Evolutionary conservation across 2,888 invertebrate species (phyloP), one percentile per base, ranked within the genome.

Genomic region (Drosophila vallismaia): DNA sequence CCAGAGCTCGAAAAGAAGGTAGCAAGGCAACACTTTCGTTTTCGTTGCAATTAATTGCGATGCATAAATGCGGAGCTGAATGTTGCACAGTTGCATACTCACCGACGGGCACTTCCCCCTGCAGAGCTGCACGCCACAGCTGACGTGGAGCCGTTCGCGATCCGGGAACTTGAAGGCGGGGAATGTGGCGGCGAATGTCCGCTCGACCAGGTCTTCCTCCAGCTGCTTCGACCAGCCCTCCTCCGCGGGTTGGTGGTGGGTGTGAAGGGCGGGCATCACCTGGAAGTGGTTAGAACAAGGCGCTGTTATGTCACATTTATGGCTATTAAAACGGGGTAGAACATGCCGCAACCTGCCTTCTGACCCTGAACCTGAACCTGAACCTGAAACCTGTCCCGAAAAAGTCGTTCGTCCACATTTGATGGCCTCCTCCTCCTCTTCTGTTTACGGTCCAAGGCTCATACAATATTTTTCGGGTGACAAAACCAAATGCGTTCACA

Each of bases 131-230:
- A 96, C 93, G 14, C 94, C 94, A 90, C 96, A 96, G n/a, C 94
- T 94, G 48, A 96, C 92, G 90, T 96, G 96, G 42, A 96, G 91
- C 70, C 95, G 94, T 69, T 95, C 95, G 73, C 95, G 93, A 86
- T 96, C 96, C 3, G 96, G 96, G 91, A 96, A 96, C 87, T 96
- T 96, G 86, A 96, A 96, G 4, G 96, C 96, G 0, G 95, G 94
- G 92, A 96, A 96, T 14, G 94, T 94, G 0, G 95, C 92, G 5
- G 89, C 86, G 73, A 91, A 92, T 54, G 88, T 88, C 63, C 90
- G 91, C 76, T 92, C 92, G 48, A 92, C 88, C 50, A 91, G 75
- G 86, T 92, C 92, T 76, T 92, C 91, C 64, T 90, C 90, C 29
- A 89, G 84, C 53, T 88, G 88, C 62, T 91, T 92, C 29, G 92